Evolutionary conservation across 2,113 vertebrate species (phyloP).

Genomic region (Arenaria interpres): DNA sequence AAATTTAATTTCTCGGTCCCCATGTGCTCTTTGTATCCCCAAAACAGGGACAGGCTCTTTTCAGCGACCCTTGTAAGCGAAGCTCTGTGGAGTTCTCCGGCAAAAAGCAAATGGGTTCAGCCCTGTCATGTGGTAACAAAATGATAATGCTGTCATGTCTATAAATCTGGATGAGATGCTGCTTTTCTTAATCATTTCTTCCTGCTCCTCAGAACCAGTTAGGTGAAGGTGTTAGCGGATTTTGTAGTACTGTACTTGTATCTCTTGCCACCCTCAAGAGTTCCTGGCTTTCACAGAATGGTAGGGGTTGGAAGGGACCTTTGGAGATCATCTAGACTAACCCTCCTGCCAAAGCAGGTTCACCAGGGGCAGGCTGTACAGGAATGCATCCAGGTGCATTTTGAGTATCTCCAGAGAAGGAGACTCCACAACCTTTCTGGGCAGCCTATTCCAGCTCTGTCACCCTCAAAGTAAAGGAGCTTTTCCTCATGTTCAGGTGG

Average conservation of each 20-base stretch:
- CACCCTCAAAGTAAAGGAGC: not conserved
- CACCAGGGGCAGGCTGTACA: not conserved
- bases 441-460: not conserved
- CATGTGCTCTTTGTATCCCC: fast-evolving
- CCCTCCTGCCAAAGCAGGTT: not conserved
- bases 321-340: not conserved
- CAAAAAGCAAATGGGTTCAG: fast-evolving
- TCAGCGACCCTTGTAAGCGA: not conserved
- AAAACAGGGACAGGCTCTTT: not conserved
- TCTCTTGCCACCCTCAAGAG: too few species aligned
- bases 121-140: not conserved
- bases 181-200: not conserved
- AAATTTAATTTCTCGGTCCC: not conserved
- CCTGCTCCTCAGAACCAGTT: not conserved
- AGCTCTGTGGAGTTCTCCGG: not conserved
- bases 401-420: not conserved
- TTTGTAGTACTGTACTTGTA: not conserved
- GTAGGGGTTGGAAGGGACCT: not conserved
- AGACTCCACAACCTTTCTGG: not conserved
- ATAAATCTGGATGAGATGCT: not conserved
- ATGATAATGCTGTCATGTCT: not conserved
- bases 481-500: too few species aligned
- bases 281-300: not conserved
- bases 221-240: too few species aligned
- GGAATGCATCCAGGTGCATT: not conserved